Evolutionary conservation across 2,113 vertebrate species (phyloP).

Genomic region (Dolichallabes microphthalmus): DNA sequence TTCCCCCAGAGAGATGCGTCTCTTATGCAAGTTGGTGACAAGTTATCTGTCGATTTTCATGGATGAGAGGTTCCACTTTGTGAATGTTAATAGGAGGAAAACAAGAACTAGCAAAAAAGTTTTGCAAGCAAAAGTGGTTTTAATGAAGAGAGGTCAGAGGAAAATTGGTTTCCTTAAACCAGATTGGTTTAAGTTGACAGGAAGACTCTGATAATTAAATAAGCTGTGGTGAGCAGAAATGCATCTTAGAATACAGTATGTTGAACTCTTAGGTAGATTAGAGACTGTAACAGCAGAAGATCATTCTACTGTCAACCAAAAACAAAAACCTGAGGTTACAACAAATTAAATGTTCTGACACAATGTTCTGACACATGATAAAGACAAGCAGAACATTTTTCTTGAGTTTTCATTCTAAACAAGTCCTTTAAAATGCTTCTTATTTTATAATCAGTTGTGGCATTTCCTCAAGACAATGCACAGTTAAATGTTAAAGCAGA

Average conservation of each 20-base stretch:
- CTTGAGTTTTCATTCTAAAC: not conserved
- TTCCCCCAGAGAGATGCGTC: too few relatives aligned
- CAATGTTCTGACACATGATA: too few relatives aligned
- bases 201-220: not conserved
- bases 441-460: not conserved
- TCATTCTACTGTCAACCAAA: not conserved
- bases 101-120: too few relatives aligned
- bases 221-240: not conserved
- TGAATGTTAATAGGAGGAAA: too few relatives aligned
- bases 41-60: too few relatives aligned
- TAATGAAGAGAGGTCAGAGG: not conserved
- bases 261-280: not conserved
- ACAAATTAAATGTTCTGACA: not conserved
- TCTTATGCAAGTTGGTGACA: too few relatives aligned
- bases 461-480: not conserved
- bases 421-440: not conserved
- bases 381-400: not conserved
- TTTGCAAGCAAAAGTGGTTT: not conserved
- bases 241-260: not conserved
- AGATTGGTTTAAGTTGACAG: not conserved
- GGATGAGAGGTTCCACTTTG: too few relatives aligned
- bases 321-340: not conserved
- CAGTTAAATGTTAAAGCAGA: constrained; percentile 35
- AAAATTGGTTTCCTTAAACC: not conserved
- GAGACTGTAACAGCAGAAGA: not conserved